Evolutionary conservation across 2,888 invertebrate genomes (phyloP).

Genomic region (Patella caerulea): DNA sequence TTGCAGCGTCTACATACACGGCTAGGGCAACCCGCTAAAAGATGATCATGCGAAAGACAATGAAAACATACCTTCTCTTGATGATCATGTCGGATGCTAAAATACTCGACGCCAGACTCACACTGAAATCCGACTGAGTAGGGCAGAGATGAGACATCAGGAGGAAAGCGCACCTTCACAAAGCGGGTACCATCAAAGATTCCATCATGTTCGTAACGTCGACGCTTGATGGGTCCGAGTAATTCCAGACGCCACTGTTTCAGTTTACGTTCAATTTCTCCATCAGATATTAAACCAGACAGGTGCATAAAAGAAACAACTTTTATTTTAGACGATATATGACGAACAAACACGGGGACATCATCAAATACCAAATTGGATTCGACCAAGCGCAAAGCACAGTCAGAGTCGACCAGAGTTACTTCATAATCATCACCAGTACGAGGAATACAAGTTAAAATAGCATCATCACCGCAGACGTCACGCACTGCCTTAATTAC

Average conservation of each 20-base stretch:
- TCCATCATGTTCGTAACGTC: not conserved
- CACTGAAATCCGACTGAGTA: not conserved
- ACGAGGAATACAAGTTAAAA: not conserved
- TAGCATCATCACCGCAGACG: not conserved
- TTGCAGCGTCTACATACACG: not conserved
- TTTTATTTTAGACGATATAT: not conserved
- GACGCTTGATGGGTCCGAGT: not conserved
- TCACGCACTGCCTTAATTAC: not conserved
- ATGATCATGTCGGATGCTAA: not conserved
- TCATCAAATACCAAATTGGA: not conserved
- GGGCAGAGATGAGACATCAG: not conserved
- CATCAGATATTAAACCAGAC: not conserved
- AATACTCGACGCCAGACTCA: not conserved
- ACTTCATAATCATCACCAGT: not conserved
- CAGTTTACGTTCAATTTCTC: not conserved
- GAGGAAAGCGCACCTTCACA: not conserved
- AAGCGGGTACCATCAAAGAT: not conserved
- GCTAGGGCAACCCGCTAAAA: not conserved
- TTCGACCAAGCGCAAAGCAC: not conserved
- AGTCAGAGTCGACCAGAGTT: not conserved
- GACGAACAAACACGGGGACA: not conserved
- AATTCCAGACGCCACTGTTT: not conserved
- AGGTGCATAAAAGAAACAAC: not conserved
- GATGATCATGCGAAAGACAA: not conserved
- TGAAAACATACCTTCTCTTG: constrained; percentile 1